These are phyloP conservation scores for Dysidea cf. avara DNA, from an alignment of 37 sponge, comb jelly and placozoan genomes.

Conservation along the genomic window DNA sequence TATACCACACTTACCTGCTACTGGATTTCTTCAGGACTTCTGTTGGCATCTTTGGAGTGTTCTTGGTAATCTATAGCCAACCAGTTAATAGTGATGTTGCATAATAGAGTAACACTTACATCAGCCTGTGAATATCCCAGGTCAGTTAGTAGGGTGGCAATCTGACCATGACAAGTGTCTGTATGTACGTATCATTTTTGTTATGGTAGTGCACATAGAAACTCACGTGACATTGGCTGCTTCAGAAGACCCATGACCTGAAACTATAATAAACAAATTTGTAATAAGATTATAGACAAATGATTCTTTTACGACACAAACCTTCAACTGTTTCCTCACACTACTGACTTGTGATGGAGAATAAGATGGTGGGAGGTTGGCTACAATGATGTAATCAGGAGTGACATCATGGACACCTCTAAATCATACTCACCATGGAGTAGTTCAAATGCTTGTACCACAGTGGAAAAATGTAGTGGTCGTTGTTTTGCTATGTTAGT, in stretches of 20 bases:
- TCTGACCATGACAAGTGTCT: slow-evolving; percentile 59
- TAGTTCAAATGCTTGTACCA: slow-evolving; percentile 74
- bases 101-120: slow-evolving; percentile 21
- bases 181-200: not conserved
- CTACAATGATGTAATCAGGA: slow-evolving; percentile 12
- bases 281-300: not conserved
- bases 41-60: slow-evolving; percentile 19
- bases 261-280: slow-evolving; percentile 22
- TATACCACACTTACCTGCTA: not conserved
- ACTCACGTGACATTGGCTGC: slow-evolving; percentile 59
- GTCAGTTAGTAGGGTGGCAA: slow-evolving; percentile 63
- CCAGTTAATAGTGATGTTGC: not conserved
- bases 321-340: slow-evolving; percentile 89
- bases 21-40: slow-evolving; percentile 22
- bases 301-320: slow-evolving; percentile 3
- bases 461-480: slow-evolving; percentile 58
- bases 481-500: slow-evolving; percentile 77
- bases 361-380: slow-evolving; percentile 88
- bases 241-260: slow-evolving; percentile 45
- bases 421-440: slow-evolving; percentile 52
- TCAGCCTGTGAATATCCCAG: slow-evolving; percentile 71
- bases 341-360: slow-evolving; percentile 85
- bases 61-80: slow-evolving; percentile 43
- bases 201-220: not conserved
- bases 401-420: not conserved